Evolutionary conservation across 2,888 invertebrate genomes (phyloP), one percentile per base, ranked within the genome.

Genomic region (Drosophila setosimentum): DNA sequence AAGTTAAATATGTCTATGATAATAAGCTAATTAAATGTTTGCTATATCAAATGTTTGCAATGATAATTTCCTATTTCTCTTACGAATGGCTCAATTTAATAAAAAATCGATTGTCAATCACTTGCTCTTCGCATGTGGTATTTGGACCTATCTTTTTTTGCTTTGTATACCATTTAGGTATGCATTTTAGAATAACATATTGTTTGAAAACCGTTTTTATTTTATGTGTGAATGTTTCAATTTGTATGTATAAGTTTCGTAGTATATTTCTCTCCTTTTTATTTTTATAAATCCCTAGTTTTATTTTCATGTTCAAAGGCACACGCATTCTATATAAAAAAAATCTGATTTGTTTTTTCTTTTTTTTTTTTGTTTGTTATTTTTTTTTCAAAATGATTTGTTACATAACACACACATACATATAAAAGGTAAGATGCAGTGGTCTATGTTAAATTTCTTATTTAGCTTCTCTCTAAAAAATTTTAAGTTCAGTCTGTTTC

Each of bases 401-500:
- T 75, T 78, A 66, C 50, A 78, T 64, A 78, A 70, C 53, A 79
- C 79, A 57, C 66, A 78, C 66, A 45, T 64, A 67, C 75, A 79
- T 78, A 75, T 73, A 35, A 66, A 76, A 78, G 71, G 61, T 76
- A 73, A 72, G 80, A 80, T 85, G 77, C 84, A 81, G 79, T 78
- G 66, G 76, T 82, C 68, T 63, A 64, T 78, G 68, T 50, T 64
- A 57, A 55, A 61, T 61, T 74, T 57, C 33, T 71, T 73, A 53
- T 42, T 70, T 73, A 61, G 62, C 45, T 64, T 72, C 40, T 62
- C 42, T 66, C 21, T 57, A 79, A 80, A 80, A 87, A 83, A 76
- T 65, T 77, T 80, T 82, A 81, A 73, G 75, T 83, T 87, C 89
- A 87, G 89, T 87, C 85, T 89, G 81, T 89, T 83, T 84, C 73